Evolutionary conservation across 2,113 vertebrate species (phyloP).

Genomic region (Cardinalis cardinalis): DNA sequence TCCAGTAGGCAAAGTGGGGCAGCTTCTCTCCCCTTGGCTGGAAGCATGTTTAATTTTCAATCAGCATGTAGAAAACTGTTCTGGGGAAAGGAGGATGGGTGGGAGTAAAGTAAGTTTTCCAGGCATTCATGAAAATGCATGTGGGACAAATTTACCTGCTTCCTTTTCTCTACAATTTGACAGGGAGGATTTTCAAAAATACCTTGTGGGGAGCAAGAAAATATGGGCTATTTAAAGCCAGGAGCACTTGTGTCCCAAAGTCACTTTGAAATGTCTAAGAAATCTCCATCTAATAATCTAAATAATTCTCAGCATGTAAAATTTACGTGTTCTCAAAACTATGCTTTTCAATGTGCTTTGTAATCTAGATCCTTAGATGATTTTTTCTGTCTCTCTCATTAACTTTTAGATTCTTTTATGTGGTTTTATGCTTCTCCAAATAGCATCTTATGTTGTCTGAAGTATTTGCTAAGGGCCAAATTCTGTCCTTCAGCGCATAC

Average conservation of each 20-base stretch:
- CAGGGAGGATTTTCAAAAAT: constrained; percentile 8
- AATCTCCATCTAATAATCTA: constrained; percentile 17
- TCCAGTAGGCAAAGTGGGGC: neutral
- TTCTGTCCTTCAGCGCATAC: constrained; percentile 1
- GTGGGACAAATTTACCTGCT: constrained; percentile 32
- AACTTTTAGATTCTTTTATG: constrained; percentile 52
- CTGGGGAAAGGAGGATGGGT: neutral
- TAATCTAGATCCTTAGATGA: constrained; percentile 17
- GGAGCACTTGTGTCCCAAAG: constrained; percentile 1
- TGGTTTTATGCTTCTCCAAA: constrained; percentile 49
- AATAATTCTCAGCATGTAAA: constrained; percentile 4
- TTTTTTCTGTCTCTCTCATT: constrained; percentile 32
- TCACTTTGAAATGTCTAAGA: neutral
- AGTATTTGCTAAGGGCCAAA: constrained; percentile 53
- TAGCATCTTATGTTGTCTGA: constrained; percentile 40
- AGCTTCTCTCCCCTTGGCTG: neutral
- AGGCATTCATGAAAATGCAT: constrained; percentile 38
- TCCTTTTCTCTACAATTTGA: neutral
- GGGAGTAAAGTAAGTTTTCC: constrained; percentile 16
- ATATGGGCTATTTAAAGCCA: neutral
- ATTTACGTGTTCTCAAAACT: neutral
- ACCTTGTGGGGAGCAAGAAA: constrained; percentile 1
- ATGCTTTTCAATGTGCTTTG: neutral
- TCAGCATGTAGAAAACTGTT: neutral
- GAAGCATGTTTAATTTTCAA: neutral